Percentiles rank a stretch among this genome's conserved stretches.
phyloP scores from a whole-genome alignment of 2,797 vertebrate species.

The Oreochromis mossambicus region DNA sequence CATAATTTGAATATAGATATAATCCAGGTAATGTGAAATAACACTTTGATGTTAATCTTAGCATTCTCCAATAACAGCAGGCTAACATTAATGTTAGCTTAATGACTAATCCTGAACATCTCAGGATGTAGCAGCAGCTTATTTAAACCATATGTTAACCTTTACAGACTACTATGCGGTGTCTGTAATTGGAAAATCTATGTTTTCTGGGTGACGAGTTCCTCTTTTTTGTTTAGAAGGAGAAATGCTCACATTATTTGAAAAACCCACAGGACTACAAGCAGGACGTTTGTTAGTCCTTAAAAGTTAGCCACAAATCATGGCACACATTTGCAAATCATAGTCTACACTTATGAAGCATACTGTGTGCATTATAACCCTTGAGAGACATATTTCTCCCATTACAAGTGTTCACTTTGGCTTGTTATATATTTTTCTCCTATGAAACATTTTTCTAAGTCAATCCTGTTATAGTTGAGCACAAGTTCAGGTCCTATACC shows the following conservation, averaged over 20 bases:
- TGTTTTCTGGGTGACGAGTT: neutral
- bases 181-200: neutral
- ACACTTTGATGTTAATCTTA: neutral
- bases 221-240: neutral
- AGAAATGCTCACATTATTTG: neutral
- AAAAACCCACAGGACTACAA: neutral
- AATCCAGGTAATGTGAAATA: neutral
- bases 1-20: neutral
- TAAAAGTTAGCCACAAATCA: neutral
- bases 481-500: constrained; percentile 80
- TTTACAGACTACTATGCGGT: neutral
- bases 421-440: constrained; percentile 52
- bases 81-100: neutral
- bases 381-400: neutral
- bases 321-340: neutral
- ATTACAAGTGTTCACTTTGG: neutral
- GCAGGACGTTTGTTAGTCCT: neutral
- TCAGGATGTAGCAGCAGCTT: neutral
- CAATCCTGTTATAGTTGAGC: constrained; percentile 72
- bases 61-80: neutral
- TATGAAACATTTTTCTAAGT: constrained; percentile 79
- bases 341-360: neutral
- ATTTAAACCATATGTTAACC: neutral
- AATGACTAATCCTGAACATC: neutral
- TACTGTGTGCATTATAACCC: neutral